Evolutionary conservation across 2,888 invertebrate species (phyloP), one percentile per base, ranked within the genome.

Genomic region (Epinotia nisella): DNA sequence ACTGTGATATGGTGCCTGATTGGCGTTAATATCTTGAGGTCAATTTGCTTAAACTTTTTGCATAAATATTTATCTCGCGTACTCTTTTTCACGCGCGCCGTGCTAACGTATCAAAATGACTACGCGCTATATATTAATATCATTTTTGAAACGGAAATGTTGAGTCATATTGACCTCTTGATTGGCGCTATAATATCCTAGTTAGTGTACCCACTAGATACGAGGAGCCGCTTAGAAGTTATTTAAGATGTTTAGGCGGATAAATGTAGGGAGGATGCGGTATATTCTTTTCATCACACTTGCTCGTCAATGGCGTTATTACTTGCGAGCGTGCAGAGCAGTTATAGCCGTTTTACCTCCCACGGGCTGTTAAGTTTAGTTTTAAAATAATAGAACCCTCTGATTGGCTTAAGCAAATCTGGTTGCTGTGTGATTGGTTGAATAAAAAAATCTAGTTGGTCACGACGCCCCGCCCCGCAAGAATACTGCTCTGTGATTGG

Each of bases 131-230:
- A 1, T n/a, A 45, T 45, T 45, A n/a, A 49, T 49, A n/a, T 49
- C n/a, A n/a, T 35, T 9, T 35, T 35, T 35, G 49, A 49, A n/a
- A n/a, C 15, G 49, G 49, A 49, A 5, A n/a, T 49, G 49, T 49
- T 49, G 49, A 49, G 49, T 13, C 45, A n/a, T 7, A 49, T 49
- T 49, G 49, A 49, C 1, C 49, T 49, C 21, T 39, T 70, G 62
- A 64, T 70, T 70, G 62, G 21, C 62, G 53, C 56, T 70, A 55
- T 64, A 55, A 64, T 68, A 70, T 58, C n/a, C 45, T 70, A 10
- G 61, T 51, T 53, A 56, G 39, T 35, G 15, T 24, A 15, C 5
- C 7, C n/a, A 49, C n/a, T 49, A n/a, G n/a, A 15, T 45, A 13
- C 5, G n/a, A n/a, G 0, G 1, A 15, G 49, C n/a, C n/a, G n/a